A percentile compares a stretch with the other conserved stretches of the same genome.
Conservation (phyloP, 2,113 vertebrate species). For the Chamaea fasciata region DNA sequence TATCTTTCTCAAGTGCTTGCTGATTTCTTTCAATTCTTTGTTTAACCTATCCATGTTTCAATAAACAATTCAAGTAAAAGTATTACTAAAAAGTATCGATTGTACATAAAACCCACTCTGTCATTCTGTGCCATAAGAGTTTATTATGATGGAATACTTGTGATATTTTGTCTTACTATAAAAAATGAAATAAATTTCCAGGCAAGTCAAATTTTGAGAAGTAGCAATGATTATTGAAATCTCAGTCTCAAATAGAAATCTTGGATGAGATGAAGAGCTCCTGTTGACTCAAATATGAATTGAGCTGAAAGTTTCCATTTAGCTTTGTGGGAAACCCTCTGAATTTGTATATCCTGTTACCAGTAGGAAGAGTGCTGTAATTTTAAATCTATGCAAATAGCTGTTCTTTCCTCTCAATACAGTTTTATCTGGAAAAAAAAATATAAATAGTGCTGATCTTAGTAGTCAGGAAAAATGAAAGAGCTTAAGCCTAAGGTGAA, state of each 20-base stretch:
- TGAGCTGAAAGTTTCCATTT: neutral
- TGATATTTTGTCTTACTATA: neutral
- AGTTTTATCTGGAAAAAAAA: neutral
- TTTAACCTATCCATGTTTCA: neutral
- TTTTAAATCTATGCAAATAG: slow-evolving; percentile 6
- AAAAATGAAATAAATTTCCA: neutral
- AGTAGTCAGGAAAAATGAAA: neutral
- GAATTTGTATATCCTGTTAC: neutral
- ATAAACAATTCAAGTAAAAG: neutral
- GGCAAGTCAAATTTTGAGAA: neutral
- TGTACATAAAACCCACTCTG: neutral
- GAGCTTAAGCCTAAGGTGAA: neutral
- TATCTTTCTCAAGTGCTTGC: neutral
- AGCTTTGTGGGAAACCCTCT: neutral
- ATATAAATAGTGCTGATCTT: neutral
- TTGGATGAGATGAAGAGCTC: neutral
- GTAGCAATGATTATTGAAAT: neutral
- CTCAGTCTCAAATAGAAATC: neutral
- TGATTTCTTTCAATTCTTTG: neutral
- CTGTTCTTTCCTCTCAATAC: neutral
- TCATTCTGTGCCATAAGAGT: neutral
- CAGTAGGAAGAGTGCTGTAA: neutral
- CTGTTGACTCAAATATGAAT: neutral
- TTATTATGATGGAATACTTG: neutral
- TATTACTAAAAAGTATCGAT: neutral